phyloP scores from a whole-genome alignment of 1,140 invertebrate species.

The Bactericera cockerelli region DNA sequence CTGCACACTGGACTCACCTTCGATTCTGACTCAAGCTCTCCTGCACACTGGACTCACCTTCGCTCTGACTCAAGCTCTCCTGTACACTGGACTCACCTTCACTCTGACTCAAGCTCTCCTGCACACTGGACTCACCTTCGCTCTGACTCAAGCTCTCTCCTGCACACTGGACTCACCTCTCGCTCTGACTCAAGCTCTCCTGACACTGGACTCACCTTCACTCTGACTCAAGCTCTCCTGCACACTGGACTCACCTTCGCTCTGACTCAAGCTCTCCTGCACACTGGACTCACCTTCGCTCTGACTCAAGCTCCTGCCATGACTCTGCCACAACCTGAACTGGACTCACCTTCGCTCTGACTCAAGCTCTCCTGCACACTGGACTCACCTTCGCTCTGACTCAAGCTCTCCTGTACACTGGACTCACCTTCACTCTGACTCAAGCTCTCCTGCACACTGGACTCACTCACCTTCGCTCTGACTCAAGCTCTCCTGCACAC shows the following conservation, averaged over 20 bases:
- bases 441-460: not conserved
- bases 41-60: not conserved
- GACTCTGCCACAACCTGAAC: no score
- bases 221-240: not conserved
- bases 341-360: conserved; percentile 3
- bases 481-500: not conserved
- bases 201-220: no score
- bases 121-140: not conserved
- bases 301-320: conserved; percentile 1
- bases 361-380: not conserved
- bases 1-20: not conserved
- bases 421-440: conserved; percentile 4
- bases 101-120: conserved; percentile 5
- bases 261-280: conserved; percentile 1
- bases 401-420: not conserved
- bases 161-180: not conserved
- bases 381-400: not conserved
- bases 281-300: not conserved
- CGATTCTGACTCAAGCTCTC: conserved; percentile 8
- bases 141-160: conserved; percentile 6
- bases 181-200: conserved; percentile 7
- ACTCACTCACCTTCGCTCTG: conserved; percentile 1
- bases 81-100: not conserved
- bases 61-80: conserved; percentile 6
- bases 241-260: not conserved